Base-by-base conservation (phyloP, 37 sponge, comb jelly and placozoan genomes). In the Agelas oroides region DNA sequence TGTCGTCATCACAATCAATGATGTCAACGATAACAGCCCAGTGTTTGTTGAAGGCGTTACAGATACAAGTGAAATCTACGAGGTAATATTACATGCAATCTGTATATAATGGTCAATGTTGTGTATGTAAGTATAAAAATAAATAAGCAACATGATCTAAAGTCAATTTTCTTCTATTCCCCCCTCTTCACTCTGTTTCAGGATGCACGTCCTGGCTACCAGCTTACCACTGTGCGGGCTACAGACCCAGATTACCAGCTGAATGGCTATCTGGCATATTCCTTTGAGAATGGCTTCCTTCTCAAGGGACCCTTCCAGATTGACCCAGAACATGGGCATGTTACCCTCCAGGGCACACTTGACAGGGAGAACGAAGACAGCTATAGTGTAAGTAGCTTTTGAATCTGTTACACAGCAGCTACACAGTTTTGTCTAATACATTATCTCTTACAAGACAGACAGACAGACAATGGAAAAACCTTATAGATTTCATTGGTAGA, bases 1-100 rank as follows among this genome's bases (percentile, higher is more conserved):
- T 11, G 55, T 93, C 18, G 53, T 25, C 23, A 54, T 93, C 5
- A 59, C 69, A n/a, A 57, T 93, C 3, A 41, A 19, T 36, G 85
- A 93, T 68, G 86, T 80, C 33, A 93, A 93, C 60, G 93, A 93
- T 35, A 75, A 85, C 80, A 65, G 20, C 23, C 93, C 93, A 16
- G 31, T 11, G 8, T 88, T 88, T 32, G 53, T 31, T 3, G 30
- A 5, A 20, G 82, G 71, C 0, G 58, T 46, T 8, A 46, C 6
- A 28, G 5, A 34, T 14, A 67, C 2, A 16, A 11, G 33, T 11
- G 71, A 70, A 27, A 34, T 81, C 16, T 16, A 5, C 6, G 82
- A 81, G 82, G 82, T 81, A 53, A 5, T 24, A 13, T 14, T 55
- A n/a, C 6, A 46, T 5, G 5, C 15, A 8, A 53, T 73, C 5